Base-by-base conservation (phyloP, 1,140 invertebrate genomes). In the Meloidogyne hapla region DNA sequence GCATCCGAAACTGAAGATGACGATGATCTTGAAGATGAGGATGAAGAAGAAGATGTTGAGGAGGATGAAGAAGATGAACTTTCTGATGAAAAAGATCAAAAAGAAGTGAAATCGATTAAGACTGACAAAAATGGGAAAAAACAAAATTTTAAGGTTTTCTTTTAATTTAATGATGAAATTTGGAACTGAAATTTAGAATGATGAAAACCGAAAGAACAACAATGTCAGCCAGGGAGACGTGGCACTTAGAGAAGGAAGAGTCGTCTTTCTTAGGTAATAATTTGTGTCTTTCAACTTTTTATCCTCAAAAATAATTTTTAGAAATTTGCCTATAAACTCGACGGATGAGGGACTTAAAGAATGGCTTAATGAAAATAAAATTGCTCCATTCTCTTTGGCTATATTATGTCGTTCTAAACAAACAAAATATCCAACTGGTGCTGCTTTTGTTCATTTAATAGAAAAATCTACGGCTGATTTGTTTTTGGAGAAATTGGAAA, bases 391-490 rank as follows among this genome's bases (percentile, higher is more conserved):
- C 18, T 38, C 62, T 13, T 71, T 83, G 15, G 83, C 83, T 0
- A 85, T 85, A 71, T 28, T 81, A 13, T 83, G 83, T 64, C 72
- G 80, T 61, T 85, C 76, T 45, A 45, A 68, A 62, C 76, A 66
- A n/a, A 84, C 83, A 23, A 84, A 83, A 18, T 81, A 83, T 23
- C 72, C 83, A 38, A 83, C 73, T 42, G 83, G 83, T 21, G 85
- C 70, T 2, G 83, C 78, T 15, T 83, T 83, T 65, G 76, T 83
- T 33, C 83, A 83, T 68, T 83, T 83, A 64, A 69, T 69, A 40
- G 48, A 69, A 18, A 84, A 80, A 33, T 75, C 80, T 26, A 33
- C 67, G 9, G 84, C 82, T 13, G 82, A 85, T 42, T 63, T 38
- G 18, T 83, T 69, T 69, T 62, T 83, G 28, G 77, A 85, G 33